Base-by-base conservation (phyloP, 2,113 vertebrate species). In the Otocyon megalotis region DNA sequence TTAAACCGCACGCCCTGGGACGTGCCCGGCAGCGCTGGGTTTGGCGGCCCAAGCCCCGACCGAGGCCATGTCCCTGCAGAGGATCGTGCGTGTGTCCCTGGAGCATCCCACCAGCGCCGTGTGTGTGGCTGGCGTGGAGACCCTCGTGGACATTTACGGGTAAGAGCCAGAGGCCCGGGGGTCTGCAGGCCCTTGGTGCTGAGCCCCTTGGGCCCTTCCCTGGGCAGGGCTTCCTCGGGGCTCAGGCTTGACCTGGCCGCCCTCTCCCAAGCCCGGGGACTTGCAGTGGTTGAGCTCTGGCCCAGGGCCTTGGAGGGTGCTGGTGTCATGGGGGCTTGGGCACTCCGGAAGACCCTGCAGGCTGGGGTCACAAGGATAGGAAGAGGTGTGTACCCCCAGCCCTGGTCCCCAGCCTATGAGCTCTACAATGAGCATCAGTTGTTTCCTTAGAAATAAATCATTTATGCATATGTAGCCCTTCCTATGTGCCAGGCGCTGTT, bases 81-180 rank as follows among this genome's bases (percentile, higher is more conserved):
- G 98, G 84, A 98, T 98, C 0, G 62, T 98, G 63, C 98, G 98
- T 4, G 98, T 99, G 19, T 98, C 98, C 69, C 97, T 98, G 16
- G 98, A 99, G 88, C 98, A 97, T 12, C 98, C 98, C 35, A 98
- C 97, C 79, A 98, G 97, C 30, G 97, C 97, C 0, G 97, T 98
- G 60, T 98, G 97, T 0, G 97, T 99, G 87, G 98, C 98, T 74
- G 98, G 98, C 92, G 98, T 98, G 3, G 99, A 99, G 95, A 98
- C 98, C 35, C 87, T 98, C 32, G 97, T 99, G 37, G 99, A 99
- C 3, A 65, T 99, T 76, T 96, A 92, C 0, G 98, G 98, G 99
- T 99, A 98, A 99, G 98, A 8, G 4, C 26, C 76, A 4, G 85
- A 71, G 50, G 26, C 12, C 50, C n/a, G 6, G 20, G 19, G 56